Evolutionary conservation across 2,888 invertebrate species (phyloP).

Genomic region (Andrena haemorrhoa): DNA sequence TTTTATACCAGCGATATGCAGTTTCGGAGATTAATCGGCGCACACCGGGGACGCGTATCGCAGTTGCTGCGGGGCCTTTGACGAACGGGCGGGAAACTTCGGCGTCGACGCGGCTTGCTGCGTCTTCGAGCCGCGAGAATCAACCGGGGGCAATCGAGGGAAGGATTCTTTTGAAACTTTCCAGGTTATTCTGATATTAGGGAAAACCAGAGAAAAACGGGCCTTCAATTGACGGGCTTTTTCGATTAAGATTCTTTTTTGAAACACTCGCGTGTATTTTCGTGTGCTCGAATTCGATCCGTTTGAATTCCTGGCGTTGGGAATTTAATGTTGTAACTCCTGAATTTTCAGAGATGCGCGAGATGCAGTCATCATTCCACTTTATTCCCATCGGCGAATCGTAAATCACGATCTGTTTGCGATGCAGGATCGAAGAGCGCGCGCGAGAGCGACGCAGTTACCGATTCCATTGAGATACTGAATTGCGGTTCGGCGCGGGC

Average conservation of each 20-base stretch:
- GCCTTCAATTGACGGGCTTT: too few species aligned
- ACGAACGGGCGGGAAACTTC: conserved; percentile 23
- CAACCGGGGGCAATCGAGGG: not conserved
- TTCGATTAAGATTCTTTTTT: too few species aligned
- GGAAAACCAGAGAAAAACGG: too few species aligned
- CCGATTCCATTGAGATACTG: conserved; percentile 33
- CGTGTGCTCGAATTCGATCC: too few species aligned
- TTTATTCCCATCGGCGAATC: not conserved
- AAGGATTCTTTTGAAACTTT: too few species aligned
- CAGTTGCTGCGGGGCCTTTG: conserved; percentile 26
- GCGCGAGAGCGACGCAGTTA: conserved; percentile 19
- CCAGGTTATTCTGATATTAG: too few species aligned
- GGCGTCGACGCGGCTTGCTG: not conserved
- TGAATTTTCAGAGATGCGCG: too few species aligned
- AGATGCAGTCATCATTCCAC: too few species aligned
- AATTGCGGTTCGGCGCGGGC: conserved; percentile 44
- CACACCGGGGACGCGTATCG: conserved; percentile 32
- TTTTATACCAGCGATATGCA: conserved; percentile 16
- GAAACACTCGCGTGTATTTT: too few species aligned
- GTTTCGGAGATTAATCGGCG: conserved; percentile 50
- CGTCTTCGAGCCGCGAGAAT: not conserved
- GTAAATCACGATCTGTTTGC: conserved; percentile 12
- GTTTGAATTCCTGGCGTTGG: too few species aligned
- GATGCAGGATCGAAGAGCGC: not conserved
- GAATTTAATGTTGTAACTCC: too few species aligned